Percentiles rank a stretch among this genome's conserved stretches.
phyloP scores from a whole-genome alignment of 64 coral and sea anemone species.

The Actinia tenebrosa region DNA sequence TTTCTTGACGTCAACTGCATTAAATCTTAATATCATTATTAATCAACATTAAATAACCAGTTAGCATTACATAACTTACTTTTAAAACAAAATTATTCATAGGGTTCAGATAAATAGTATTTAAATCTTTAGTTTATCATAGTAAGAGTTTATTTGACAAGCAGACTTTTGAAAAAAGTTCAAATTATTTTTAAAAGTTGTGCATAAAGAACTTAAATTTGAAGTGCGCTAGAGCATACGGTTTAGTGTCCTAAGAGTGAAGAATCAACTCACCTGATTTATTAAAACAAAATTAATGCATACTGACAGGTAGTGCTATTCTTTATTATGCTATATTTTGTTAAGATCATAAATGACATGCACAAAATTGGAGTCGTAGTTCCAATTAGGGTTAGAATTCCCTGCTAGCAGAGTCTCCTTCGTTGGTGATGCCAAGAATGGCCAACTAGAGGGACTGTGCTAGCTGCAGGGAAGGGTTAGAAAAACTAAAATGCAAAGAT shows the following conservation, averaged over 20 bases:
- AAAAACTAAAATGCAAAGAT: too few relatives aligned
- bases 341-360: too few relatives aligned
- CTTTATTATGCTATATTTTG: too few relatives aligned
- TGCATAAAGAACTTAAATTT: background rate
- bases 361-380: too few relatives aligned
- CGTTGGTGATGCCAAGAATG: too few relatives aligned
- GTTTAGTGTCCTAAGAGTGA: background rate
- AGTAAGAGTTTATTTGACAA: constrained; percentile 12
- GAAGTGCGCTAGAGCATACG: background rate
- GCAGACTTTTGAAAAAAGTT: background rate
- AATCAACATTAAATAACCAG: background rate
- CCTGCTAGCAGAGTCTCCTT: too few relatives aligned
- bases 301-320: too few relatives aligned
- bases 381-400: too few relatives aligned
- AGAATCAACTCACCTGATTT: background rate
- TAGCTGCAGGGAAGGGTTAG: too few relatives aligned
- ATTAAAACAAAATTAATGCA: background rate
- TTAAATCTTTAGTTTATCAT: background rate
- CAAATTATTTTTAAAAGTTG: background rate
- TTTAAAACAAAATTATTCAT: background rate
- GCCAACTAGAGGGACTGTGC: too few relatives aligned
- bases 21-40: background rate
- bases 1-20: background rate
- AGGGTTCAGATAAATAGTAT: background rate
- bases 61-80: background rate